These are phyloP conservation scores for Melanogrammus aeglefinus DNA, from an alignment of 2,797 vertebrate species.

Conservation along the genomic window DNA sequence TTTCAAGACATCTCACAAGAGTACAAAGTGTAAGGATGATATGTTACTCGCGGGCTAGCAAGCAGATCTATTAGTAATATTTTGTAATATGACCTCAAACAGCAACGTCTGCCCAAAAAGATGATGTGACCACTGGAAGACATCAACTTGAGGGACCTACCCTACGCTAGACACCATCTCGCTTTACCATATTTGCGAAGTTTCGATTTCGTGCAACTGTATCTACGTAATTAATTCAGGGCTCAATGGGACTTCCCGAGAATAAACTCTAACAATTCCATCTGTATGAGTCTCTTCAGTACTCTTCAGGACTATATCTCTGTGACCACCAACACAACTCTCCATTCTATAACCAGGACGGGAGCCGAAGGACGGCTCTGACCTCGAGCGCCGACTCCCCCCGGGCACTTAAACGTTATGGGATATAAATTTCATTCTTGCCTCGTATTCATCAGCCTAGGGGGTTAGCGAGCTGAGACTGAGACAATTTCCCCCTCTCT, in stretches of 20 bases:
- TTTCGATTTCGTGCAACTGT: background rate
- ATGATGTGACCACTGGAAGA: too few species aligned
- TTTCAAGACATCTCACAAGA: background rate
- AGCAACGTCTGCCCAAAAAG: too few species aligned
- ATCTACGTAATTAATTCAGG: background rate
- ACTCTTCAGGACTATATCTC: background rate
- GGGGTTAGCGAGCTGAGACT: background rate
- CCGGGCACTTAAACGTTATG: slow-evolving; percentile 1
- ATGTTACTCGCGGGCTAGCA: background rate
- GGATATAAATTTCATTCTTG: background rate
- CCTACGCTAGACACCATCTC: too few species aligned
- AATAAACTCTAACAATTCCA: background rate
- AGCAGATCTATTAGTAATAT: background rate
- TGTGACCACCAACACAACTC: background rate
- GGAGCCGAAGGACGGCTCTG: background rate
- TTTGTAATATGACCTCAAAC: background rate
- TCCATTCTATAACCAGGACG: background rate
- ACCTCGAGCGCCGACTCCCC: background rate
- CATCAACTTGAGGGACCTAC: too few species aligned
- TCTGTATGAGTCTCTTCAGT: background rate
- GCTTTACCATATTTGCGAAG: too few species aligned
- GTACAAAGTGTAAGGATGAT: background rate
- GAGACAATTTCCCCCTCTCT: background rate
- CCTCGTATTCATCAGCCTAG: background rate
- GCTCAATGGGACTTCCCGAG: background rate